Conservation (phyloP, 2,113 vertebrate species). For the Laticauda laticaudata region DNA sequence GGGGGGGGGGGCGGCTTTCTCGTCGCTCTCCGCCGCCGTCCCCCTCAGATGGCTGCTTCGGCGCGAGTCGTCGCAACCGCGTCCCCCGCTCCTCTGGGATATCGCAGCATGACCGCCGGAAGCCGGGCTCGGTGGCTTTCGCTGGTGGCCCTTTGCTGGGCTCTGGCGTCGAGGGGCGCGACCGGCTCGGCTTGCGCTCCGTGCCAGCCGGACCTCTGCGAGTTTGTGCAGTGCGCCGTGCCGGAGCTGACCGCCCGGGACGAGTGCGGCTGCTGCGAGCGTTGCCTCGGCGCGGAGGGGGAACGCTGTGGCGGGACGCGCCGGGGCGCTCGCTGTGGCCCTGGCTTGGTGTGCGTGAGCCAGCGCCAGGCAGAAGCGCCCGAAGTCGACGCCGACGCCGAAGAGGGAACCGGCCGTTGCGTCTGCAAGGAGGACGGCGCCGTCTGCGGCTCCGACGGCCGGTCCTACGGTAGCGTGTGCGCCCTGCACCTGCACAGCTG, state of each 20-base stretch:
- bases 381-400: slow-evolving; percentile 17
- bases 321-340: slow-evolving; percentile 63
- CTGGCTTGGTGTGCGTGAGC: slow-evolving; percentile 68
- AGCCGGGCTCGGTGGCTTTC: slow-evolving; percentile 27
- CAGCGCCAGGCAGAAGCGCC: slow-evolving; percentile 13
- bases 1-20: not conserved
- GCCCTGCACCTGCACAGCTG: slow-evolving; percentile 64
- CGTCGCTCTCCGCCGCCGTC: not conserved
- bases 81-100: no score
- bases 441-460: slow-evolving; percentile 72
- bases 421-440: slow-evolving; percentile 69
- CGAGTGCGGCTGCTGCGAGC: slow-evolving; percentile 67
- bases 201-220: slow-evolving; percentile 56
- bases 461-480: slow-evolving; percentile 68
- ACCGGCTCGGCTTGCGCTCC: slow-evolving; percentile 42
- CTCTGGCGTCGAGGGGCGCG: not conserved
- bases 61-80: not conserved
- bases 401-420: slow-evolving; percentile 63
- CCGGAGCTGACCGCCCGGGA: slow-evolving; percentile 61
- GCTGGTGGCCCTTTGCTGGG: slow-evolving; percentile 22
- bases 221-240: slow-evolving; percentile 44
- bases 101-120: not conserved
- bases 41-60: not conserved
- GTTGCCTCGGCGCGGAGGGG: slow-evolving; percentile 51
- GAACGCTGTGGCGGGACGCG: slow-evolving; percentile 59